A percentile compares a stretch with the other conserved stretches of the same genome.
Conservation (phyloP, 1,140 invertebrate genomes). For the Macrobrachium rosenbergii region DNA sequence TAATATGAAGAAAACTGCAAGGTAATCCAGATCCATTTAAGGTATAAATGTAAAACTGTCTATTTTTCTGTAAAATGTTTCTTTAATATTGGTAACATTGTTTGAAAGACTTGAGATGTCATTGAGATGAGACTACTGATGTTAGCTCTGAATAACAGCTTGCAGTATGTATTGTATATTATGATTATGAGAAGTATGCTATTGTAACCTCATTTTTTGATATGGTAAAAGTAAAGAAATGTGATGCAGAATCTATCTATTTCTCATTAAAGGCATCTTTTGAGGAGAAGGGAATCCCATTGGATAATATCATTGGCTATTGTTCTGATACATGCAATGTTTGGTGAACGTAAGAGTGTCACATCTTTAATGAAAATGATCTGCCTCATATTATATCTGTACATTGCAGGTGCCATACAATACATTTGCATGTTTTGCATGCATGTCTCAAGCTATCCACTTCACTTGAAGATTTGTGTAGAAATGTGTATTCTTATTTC, state of each 20-base stretch:
- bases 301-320: not conserved
- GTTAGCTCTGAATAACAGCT: slow-evolving; percentile 22
- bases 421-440: no score
- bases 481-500: not conserved
- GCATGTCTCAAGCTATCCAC: not conserved
- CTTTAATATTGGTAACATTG: no score
- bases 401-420: slow-evolving; percentile 2
- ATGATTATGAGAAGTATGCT: slow-evolving; percentile 18
- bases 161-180: slow-evolving; percentile 21
- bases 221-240: slow-evolving; percentile 16
- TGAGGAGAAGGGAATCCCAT: not conserved
- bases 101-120: no score
- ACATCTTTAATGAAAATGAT: slow-evolving; percentile 13
- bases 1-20: no score
- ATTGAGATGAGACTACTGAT: slow-evolving; percentile 35
- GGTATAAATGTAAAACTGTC: no score
- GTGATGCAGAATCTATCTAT: slow-evolving; percentile 29
- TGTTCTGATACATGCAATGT: slow-evolving; percentile 9
- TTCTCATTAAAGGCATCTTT: not conserved
- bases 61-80: no score
- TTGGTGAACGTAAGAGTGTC: slow-evolving; percentile 12
- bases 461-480: slow-evolving; percentile 1
- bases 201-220: slow-evolving; percentile 23
- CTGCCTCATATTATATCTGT: slow-evolving; percentile 4
- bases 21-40: no score